A percentile compares a stretch with the other conserved stretches of the same genome.
phyloP scores from a whole-genome alignment of 2,797 vertebrate genomes.

The Melanotaenia nigrans region DNA sequence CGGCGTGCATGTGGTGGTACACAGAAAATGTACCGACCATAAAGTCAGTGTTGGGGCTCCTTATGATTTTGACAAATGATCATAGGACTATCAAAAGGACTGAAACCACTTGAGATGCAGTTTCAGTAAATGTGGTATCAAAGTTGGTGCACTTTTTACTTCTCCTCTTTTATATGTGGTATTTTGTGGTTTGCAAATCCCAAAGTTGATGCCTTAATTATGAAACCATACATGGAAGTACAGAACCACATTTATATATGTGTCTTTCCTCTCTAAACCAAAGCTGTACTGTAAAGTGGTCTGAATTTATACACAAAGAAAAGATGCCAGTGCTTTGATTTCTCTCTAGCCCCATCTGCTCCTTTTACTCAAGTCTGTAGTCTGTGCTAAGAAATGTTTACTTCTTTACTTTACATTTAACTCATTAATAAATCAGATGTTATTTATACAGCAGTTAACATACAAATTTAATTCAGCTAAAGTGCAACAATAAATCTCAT shows the following conservation, averaged over 20 bases:
- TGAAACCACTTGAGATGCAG: neutral
- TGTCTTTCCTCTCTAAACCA: neutral
- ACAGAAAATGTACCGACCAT: neutral
- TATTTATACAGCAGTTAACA: no score
- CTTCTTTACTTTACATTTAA: no score
- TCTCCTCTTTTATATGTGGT: neutral
- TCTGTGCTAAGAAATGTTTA: neutral
- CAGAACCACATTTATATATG: neutral
- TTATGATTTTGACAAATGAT: conserved; percentile 5
- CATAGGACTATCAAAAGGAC: neutral
- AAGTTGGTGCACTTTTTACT: neutral
- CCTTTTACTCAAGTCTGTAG: neutral
- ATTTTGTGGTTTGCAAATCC: neutral
- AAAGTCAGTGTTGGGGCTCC: neutral
- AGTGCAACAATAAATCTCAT: no score
- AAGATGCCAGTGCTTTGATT: neutral
- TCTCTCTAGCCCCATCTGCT: neutral
- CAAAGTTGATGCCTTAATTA: neutral
- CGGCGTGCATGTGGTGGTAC: conserved; percentile 5
- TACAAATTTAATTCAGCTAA: no score
- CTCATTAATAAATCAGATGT: no score
- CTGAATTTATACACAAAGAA: neutral
- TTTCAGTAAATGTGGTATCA: neutral
- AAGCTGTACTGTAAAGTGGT: neutral
- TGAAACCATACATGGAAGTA: neutral